Evolutionary conservation across 53 echinoderm and acorn worm genomes (phyloP).

Genomic region (Paracentrotus lividus): DNA sequence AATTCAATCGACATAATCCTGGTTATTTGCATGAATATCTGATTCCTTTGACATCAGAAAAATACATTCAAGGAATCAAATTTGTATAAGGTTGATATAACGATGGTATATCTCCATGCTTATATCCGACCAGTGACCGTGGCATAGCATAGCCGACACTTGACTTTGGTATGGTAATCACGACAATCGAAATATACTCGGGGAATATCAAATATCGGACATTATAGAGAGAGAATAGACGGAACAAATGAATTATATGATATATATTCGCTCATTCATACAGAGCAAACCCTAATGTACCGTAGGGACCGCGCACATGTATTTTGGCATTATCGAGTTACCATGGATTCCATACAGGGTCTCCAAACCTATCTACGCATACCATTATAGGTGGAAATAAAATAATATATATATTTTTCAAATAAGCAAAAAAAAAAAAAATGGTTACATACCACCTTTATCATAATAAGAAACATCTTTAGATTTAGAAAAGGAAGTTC

Average conservation of each 20-base stretch:
- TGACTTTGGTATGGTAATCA: slow-evolving; percentile 51
- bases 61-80: background rate
- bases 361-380: background rate
- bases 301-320: background rate
- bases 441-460: background rate
- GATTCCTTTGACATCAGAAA: no score
- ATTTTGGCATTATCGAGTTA: slow-evolving; percentile 25
- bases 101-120: background rate
- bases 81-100: no score
- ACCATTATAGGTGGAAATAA: background rate
- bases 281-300: slow-evolving; percentile 5
- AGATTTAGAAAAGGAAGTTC: background rate
- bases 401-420: background rate
- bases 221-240: background rate
- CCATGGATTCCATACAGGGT: background rate
- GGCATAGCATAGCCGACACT: slow-evolving; percentile 1
- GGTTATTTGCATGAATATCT: no score
- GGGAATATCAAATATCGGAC: slow-evolving; percentile 38
- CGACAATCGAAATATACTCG: slow-evolving; percentile 31
- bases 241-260: slow-evolving; percentile 22
- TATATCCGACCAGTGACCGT: background rate
- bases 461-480: no score
- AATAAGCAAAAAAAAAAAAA: background rate
- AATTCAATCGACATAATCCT: no score
- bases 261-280: slow-evolving; percentile 35